A percentile compares a stretch with the other conserved stretches of the same genome.
Evolutionary conservation across 2,113 vertebrate species (phyloP).

Genomic region (Scopus umbretta): DNA sequence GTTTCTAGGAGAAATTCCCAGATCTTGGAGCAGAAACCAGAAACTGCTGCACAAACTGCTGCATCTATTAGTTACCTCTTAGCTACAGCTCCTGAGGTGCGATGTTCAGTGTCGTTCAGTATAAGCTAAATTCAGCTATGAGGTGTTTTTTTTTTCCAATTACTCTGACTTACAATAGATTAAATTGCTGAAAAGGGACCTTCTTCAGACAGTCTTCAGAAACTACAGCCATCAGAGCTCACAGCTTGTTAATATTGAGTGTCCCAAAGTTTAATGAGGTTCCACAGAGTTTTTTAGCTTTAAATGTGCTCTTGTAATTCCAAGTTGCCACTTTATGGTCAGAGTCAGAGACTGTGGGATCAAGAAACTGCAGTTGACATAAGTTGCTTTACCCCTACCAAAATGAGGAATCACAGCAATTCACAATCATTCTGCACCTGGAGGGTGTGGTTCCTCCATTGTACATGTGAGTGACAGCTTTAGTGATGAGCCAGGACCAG

Average conservation of each 20-base stretch:
- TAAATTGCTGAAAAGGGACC: not conserved
- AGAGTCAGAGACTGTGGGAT: not conserved
- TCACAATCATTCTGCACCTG: rapidly evolving
- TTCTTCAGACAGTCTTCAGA: not conserved
- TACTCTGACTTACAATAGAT: not conserved
- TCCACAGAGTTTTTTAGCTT: not conserved
- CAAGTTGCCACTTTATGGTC: not conserved
- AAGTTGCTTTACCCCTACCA: not conserved
- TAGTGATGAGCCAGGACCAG: not conserved
- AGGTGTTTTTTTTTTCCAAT: not conserved
- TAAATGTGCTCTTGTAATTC: not conserved
- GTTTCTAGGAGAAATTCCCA: not conserved
- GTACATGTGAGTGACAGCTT: not conserved
- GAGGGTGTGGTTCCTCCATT: not conserved
- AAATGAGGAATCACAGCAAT: not conserved
- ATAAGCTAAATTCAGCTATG: not conserved
- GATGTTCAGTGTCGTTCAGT: not conserved
- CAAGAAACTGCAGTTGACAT: not conserved
- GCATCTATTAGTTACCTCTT: not conserved
- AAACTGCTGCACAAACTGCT: not conserved
- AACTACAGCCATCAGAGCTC: not conserved
- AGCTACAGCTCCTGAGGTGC: not conserved
- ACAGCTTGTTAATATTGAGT: not conserved
- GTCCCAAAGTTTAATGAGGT: not conserved
- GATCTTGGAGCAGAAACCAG: not conserved